A percentile compares a stretch with the other conserved stretches of the same genome.
Conservation (phyloP, 2,888 invertebrate genomes). For the Caenorhabditis imperialis region DNA sequence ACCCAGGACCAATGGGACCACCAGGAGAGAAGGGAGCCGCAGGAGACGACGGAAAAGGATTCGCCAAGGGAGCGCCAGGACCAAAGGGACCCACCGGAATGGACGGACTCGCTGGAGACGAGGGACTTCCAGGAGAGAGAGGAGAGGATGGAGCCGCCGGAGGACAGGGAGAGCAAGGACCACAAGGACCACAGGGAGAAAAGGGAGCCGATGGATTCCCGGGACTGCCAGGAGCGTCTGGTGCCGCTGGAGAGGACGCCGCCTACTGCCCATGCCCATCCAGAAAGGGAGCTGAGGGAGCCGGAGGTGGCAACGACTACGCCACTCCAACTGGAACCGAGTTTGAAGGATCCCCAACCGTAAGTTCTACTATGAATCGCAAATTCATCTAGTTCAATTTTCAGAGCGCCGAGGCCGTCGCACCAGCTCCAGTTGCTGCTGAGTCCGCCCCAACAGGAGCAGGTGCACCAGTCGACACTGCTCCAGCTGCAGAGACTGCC, state of each 20-base stretch:
- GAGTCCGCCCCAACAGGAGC: too few species aligned
- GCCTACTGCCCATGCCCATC: constrained; percentile 64
- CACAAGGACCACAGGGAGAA: constrained; percentile 63
- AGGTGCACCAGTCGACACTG: not conserved
- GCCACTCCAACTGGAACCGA: constrained; percentile 33
- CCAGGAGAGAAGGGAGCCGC: constrained; percentile 69
- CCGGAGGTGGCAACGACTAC: constrained; percentile 28
- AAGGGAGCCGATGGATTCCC: constrained; percentile 68
- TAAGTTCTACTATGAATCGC: too few species aligned
- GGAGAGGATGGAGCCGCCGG: constrained; percentile 74
- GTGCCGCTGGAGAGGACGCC: constrained; percentile 62
- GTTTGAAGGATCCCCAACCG: constrained; percentile 34
- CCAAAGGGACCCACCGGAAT: constrained; percentile 70
- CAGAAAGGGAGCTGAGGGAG: constrained; percentile 50
- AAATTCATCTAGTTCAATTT: not conserved
- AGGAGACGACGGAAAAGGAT: constrained; percentile 72
- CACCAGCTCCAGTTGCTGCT: not conserved
- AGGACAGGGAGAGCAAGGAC: constrained; percentile 66
- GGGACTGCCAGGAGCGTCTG: constrained; percentile 64
- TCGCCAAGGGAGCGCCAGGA: constrained; percentile 67
- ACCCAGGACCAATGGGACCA: constrained; percentile 69
- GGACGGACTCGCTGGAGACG: constrained; percentile 71
- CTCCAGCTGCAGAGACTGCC: constrained; percentile 7
- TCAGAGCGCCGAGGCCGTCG: constrained; percentile 4
- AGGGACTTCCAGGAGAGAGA: constrained; percentile 75